Base-by-base conservation (phyloP, 2,113 vertebrate species). In the Pygoscelis adeliae region DNA sequence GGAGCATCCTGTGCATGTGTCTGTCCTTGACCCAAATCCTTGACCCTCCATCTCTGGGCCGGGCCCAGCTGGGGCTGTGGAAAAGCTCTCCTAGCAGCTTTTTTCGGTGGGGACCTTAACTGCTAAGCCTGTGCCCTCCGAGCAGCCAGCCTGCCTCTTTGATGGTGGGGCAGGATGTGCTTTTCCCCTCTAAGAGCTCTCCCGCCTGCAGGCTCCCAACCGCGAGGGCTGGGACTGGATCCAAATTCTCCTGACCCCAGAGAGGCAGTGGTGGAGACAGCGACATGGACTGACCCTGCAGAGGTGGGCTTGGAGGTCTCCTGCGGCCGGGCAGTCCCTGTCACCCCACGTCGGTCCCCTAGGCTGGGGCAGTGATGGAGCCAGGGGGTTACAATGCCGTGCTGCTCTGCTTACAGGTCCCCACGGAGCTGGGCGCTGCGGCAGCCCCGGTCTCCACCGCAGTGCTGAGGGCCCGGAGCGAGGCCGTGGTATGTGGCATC, bases 401-500 rank as follows among this genome's bases (percentile, higher is more conserved):
- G 42, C 10, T n/a, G 69, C 40, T 71, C 38, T 47, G 12, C 42
- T 29, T 23, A 27, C 69, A 97, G 96, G 65, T 84, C 38, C 30
- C 61, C 10, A 4, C 1, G 9, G 59, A 69, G 44, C 42, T 1
- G 0, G 61, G 56, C 0, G 50, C 94, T 23, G 63, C 0, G 0
- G 76, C 87, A 19, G 80, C 53, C 15, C 27, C 3, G 0, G 19
- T n/a, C 6, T 20, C 42, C 44, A 12, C 8, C 0, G 34, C 53
- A 4, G 93, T 6, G 20, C 91, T 23, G 94, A 97, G 69, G 94
- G 95, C 72, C 61, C 93, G 32, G 94, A 99, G 99, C 46, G 97
- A 97, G 96, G 96, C 98, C 3, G 36, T 99, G 27, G 96, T 98
- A 67, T 99, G 99, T 21, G 99, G 99, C 27, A 99, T 99, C 98